phyloP scores from a whole-genome alignment of 2,113 vertebrate genomes.

The Brachirus orientalis region DNA sequence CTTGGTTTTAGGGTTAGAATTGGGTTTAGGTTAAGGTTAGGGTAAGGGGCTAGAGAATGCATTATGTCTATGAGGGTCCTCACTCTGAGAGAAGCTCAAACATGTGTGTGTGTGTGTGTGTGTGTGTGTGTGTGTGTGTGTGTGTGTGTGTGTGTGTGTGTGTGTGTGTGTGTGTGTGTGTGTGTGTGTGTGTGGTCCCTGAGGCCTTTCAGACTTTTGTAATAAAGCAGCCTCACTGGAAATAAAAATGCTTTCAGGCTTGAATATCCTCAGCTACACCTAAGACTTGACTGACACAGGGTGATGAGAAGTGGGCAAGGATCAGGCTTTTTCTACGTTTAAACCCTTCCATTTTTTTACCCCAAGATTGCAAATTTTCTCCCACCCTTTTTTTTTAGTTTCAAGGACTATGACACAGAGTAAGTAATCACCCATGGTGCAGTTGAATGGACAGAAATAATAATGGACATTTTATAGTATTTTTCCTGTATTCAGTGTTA shows the following conservation, averaged over 20 bases:
- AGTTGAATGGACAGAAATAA: background rate
- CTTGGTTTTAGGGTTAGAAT: too few species aligned
- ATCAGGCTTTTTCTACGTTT: background rate
- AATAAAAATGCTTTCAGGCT: slow-evolving; percentile 31
- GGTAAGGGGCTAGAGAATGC: too few species aligned
- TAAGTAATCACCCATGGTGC: background rate
- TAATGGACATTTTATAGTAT: background rate
- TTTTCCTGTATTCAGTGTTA: background rate
- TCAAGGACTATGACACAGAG: background rate
- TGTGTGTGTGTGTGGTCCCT: slow-evolving; percentile 65
- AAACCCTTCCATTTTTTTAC: slow-evolving; percentile 26
- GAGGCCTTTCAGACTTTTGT: slow-evolving; percentile 38
- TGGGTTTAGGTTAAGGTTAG: too few species aligned
- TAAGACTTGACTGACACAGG: slow-evolving; percentile 14
- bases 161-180: slow-evolving; percentile 60
- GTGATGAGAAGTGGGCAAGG: slow-evolving; percentile 16
- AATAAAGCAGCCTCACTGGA: slow-evolving; percentile 37
- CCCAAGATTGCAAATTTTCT: slow-evolving; percentile 11
- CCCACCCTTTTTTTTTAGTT: background rate
- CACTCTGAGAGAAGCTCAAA: too few species aligned
- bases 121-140: slow-evolving; percentile 70
- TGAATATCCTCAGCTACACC: slow-evolving; percentile 16
- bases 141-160: slow-evolving; percentile 66
- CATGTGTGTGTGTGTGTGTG: slow-evolving; percentile 67
- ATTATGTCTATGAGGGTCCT: too few species aligned